A percentile compares a stretch with the other conserved stretches of the same genome.
Evolutionary conservation across 1,140 invertebrate genomes (phyloP).

Genomic region (Ladona fulva): DNA sequence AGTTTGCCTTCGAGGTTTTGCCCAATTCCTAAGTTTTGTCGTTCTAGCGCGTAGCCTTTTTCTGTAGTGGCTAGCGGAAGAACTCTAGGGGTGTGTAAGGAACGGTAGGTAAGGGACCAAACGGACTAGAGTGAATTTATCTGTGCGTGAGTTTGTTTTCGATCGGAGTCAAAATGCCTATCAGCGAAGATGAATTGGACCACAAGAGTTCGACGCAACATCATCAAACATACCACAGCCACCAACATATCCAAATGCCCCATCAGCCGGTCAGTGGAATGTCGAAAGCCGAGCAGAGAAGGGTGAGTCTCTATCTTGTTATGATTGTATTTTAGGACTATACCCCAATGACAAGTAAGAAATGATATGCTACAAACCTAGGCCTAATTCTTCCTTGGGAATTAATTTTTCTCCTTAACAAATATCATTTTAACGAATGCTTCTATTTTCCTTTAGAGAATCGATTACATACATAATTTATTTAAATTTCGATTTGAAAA

Average conservation of each 20-base stretch:
- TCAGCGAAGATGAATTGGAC: not conserved
- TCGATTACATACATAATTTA: too few relatives aligned
- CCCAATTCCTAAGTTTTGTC: too few relatives aligned
- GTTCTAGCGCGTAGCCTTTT: too few relatives aligned
- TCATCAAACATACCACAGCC: constrained; percentile 20
- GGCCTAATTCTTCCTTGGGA: too few relatives aligned
- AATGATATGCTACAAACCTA: too few relatives aligned
- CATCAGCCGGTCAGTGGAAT: constrained; percentile 30
- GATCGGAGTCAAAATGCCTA: not conserved
- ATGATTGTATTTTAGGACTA: too few relatives aligned
- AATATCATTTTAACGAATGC: too few relatives aligned
- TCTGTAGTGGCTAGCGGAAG: not conserved
- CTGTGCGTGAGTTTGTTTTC: not conserved
- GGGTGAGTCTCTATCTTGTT: constrained; percentile 29
- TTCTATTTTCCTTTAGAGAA: too few relatives aligned
- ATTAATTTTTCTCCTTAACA: too few relatives aligned
- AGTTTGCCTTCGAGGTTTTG: too few relatives aligned
- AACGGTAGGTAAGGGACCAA: not conserved
- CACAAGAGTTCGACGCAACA: not conserved
- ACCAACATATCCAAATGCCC: constrained; percentile 27
- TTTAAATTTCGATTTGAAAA: too few relatives aligned
- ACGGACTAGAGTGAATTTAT: not conserved
- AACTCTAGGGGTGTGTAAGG: not conserved
- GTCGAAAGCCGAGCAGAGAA: constrained; percentile 38
- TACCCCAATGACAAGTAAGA: too few relatives aligned